phyloP scores from a whole-genome alignment of 2,113 vertebrate species.

The Notothenia rossii region DNA sequence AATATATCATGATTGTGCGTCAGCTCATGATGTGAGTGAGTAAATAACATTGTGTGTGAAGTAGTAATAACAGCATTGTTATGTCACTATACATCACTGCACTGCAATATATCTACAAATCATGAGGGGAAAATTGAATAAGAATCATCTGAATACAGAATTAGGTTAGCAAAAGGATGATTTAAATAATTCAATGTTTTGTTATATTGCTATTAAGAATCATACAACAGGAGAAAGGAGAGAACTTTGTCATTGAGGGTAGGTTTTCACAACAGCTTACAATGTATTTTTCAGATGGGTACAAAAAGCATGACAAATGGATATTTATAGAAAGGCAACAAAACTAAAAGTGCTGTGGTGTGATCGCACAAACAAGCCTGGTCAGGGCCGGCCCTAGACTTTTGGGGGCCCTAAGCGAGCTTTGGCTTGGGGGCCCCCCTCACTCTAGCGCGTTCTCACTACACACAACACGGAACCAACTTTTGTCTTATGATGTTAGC shows the following conservation, averaged over 20 bases:
- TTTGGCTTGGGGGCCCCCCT: no score
- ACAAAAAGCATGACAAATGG: background rate
- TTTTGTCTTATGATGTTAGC: no score
- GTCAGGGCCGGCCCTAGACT: background rate
- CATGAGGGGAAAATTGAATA: background rate
- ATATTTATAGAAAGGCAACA: constrained; percentile 4
- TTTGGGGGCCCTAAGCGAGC: no score
- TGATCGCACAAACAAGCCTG: background rate
- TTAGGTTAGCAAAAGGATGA: background rate
- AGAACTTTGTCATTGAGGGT: background rate
- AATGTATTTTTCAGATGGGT: background rate
- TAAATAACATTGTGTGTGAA: no score
- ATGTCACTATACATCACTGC: background rate
- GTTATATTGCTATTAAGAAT: background rate
- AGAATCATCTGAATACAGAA: background rate
- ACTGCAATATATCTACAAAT: background rate
- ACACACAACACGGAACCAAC: no score
- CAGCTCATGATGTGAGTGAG: background rate
- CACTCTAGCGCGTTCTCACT: no score
- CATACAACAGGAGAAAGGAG: background rate
- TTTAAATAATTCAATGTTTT: no score
- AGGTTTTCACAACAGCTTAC: constrained; percentile 5
- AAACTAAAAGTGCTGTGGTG: background rate
- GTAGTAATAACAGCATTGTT: background rate
- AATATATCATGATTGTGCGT: background rate